A percentile compares a stretch with the other conserved stretches of the same genome.
phyloP scores from a whole-genome alignment of 1,140 invertebrate species.

The Drosophila azteca region DNA sequence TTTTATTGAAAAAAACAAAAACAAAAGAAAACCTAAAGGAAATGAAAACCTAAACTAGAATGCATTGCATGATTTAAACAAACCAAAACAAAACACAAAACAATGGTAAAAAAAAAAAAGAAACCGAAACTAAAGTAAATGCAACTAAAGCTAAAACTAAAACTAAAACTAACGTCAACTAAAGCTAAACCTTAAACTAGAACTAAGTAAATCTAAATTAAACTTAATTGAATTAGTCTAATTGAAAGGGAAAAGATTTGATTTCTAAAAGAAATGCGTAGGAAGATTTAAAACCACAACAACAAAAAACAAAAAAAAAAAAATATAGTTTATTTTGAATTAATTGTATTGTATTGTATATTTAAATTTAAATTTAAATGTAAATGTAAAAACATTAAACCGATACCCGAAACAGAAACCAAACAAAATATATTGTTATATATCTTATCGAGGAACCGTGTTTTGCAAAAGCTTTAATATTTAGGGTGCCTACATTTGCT shows the following conservation, averaged over 20 bases:
- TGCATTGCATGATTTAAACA: conserved; percentile 56
- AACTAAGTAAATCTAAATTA: conserved; percentile 34
- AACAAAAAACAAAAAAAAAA: conserved; percentile 25
- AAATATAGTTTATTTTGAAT: conserved; percentile 78
- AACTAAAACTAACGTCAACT: conserved; percentile 14
- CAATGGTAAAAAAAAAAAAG: conserved; percentile 23
- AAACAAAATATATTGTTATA: conserved; percentile 69
- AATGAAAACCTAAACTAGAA: conserved; percentile 59
- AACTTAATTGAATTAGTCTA: conserved; percentile 29
- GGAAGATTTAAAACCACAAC: conserved; percentile 22
- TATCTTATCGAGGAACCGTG: conserved; percentile 81
- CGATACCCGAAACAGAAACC: conserved; percentile 17
- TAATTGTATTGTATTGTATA: conserved; percentile 79
- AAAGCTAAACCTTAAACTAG: conserved; percentile 35
- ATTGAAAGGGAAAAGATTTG: conserved; percentile 28
- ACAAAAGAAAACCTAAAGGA: conserved; percentile 19
- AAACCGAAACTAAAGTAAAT: conserved; percentile 39
- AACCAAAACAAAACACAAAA: conserved; percentile 38
- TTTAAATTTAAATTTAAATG: conserved; percentile 76
- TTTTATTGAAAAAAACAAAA: conserved; percentile 61
- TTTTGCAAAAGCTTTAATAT: conserved; percentile 84
- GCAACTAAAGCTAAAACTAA: conserved; percentile 43
- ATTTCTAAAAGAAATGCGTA: conserved; percentile 63
- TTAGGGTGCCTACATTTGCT: conserved; percentile 84
- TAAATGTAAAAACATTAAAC: conserved; percentile 7